These are phyloP conservation scores for Eubucco bourcierii DNA, from an alignment of 2,113 vertebrate species.

Conservation along the genomic window DNA sequence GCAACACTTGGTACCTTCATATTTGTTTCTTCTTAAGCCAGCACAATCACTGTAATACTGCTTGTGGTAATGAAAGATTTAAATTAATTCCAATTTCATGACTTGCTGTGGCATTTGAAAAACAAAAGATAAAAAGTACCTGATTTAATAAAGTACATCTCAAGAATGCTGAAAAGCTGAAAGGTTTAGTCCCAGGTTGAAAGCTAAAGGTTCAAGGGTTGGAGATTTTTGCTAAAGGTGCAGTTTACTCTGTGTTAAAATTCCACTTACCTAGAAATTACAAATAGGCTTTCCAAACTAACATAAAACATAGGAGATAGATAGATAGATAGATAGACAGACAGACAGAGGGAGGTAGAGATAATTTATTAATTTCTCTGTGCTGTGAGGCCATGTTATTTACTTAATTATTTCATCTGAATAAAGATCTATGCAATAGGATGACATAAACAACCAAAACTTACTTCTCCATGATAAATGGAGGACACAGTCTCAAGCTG, in stretches of 20 bases:
- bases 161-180: background rate
- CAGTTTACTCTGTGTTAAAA: background rate
- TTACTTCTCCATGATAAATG: background rate
- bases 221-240: background rate
- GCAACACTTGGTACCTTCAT: background rate
- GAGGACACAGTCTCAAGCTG: no score
- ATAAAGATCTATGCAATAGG: background rate
- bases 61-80: background rate
- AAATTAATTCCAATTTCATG: background rate
- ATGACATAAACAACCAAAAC: background rate
- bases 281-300: background rate
- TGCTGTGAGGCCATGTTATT: conserved; percentile 14
- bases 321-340: background rate
- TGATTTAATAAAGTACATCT: conserved; percentile 18
- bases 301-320: background rate
- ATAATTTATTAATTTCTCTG: background rate
- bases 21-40: background rate
- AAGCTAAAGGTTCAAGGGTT: background rate
- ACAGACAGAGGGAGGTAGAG: background rate
- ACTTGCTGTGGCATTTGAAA: conserved; percentile 17
- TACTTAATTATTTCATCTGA: background rate
- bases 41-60: background rate
- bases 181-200: background rate
- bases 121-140: background rate
- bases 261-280: background rate